Percentiles rank a stretch among this genome's conserved stretches.
phyloP scores from a whole-genome alignment of 2,113 vertebrate species.

The Lota lota region DNA sequence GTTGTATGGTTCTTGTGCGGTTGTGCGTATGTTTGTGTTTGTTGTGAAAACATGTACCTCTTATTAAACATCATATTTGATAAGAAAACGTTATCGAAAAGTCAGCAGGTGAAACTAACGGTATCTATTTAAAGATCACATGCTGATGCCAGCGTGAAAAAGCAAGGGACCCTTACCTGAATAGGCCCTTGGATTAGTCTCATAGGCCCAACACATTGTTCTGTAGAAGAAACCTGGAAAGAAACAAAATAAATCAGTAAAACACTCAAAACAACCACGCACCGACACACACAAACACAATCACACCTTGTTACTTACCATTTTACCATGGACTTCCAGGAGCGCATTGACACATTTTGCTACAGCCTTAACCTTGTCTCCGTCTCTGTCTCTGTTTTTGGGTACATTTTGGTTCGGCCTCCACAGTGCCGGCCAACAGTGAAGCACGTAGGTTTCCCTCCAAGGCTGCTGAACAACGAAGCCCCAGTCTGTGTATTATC shows the following conservation, averaged over 20 bases:
- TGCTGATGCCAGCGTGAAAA: too few species aligned
- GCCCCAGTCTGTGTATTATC: too few species aligned
- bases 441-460: neutral
- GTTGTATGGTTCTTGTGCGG: too few species aligned
- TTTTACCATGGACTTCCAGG: conserved; percentile 58
- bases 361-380: conserved; percentile 3
- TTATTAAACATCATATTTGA: too few species aligned
- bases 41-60: too few species aligned
- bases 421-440: neutral
- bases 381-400: neutral
- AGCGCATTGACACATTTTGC: conserved; percentile 52
- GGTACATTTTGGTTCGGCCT: neutral
- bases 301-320: conserved; percentile 46
- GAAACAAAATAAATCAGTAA: conserved; percentile 9
- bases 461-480: neutral
- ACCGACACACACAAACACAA: neutral
- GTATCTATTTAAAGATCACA: too few species aligned
- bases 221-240: conserved; percentile 82
- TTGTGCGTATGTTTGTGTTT: too few species aligned
- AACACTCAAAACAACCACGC: neutral
- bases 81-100: too few species aligned
- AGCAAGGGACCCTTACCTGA: conserved; percentile 75
- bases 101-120: too few species aligned
- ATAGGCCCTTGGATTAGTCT: conserved; percentile 89
- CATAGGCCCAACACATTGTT: conserved; percentile 92